These are phyloP conservation scores for Cheilosia variabilis DNA, from an alignment of 2,888 invertebrate species.

Conservation along the genomic window DNA sequence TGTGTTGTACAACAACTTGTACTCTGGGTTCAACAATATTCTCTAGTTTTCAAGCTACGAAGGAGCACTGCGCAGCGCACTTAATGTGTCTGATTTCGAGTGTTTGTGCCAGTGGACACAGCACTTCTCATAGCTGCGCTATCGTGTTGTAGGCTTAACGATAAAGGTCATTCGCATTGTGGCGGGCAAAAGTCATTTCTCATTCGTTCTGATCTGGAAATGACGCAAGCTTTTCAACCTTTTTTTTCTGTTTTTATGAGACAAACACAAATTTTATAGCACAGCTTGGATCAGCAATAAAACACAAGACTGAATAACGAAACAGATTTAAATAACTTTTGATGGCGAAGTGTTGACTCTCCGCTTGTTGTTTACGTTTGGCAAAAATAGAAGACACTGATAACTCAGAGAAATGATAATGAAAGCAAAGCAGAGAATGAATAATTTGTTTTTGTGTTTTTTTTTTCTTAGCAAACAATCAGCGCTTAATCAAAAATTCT, in stretches of 20 bases:
- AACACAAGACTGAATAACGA: conserved; percentile 15
- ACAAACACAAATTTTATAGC: conserved; percentile 16
- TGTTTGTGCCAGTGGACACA: background rate
- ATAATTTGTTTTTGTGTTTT: background rate
- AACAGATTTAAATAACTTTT: conserved; percentile 11
- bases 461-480: background rate
- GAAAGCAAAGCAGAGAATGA: conserved; percentile 9
- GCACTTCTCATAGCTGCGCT: background rate
- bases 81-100: background rate
- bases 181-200: conserved; percentile 5
- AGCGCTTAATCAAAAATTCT: background rate
- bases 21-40: background rate
- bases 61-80: background rate
- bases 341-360: background rate
- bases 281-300: conserved; percentile 15
- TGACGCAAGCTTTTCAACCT: conserved; percentile 24
- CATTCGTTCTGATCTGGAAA: conserved; percentile 29
- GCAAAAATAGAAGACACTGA: background rate
- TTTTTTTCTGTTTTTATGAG: background rate
- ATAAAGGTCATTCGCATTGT: conserved; percentile 37
- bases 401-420: background rate
- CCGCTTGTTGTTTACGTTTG: conserved; percentile 19
- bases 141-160: conserved; percentile 7
- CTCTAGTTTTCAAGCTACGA: background rate
- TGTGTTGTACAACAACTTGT: background rate